Conservation (phyloP, 2,888 invertebrate genomes). For the Lepidonotus clava region DNA sequence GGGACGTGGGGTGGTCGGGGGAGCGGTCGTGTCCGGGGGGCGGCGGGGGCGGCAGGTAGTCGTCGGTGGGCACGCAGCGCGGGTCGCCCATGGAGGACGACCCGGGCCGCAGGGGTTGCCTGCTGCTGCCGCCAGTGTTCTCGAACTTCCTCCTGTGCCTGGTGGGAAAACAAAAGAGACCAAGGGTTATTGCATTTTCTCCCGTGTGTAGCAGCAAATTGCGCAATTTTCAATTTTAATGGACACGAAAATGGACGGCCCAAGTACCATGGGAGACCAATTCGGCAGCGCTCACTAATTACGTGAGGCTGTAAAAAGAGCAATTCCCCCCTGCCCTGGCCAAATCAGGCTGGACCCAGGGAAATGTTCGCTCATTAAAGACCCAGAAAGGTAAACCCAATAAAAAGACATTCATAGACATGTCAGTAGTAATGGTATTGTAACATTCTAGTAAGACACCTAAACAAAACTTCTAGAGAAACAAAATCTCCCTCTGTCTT, state of each 20-base stretch:
- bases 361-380: no score
- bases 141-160: constrained; percentile 46
- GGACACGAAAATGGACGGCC: constrained; percentile 1
- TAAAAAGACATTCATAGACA: no score
- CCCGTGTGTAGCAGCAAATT: neutral
- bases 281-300: constrained; percentile 2
- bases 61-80: constrained; percentile 22
- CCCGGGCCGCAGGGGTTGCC: constrained; percentile 25
- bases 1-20: neutral
- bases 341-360: no score
- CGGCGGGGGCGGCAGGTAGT: constrained; percentile 39
- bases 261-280: neutral
- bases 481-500: no score
- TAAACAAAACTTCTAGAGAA: no score
- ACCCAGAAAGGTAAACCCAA: no score
- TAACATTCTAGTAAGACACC: no score
- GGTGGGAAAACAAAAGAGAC: constrained; percentile 25
- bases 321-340: no score
- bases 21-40: neutral
- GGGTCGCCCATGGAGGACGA: constrained; percentile 43
- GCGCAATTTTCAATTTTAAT: constrained; percentile 35
- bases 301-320: neutral
- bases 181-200: constrained; percentile 20
- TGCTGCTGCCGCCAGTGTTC: neutral
- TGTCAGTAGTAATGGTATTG: no score